A percentile compares a stretch with the other conserved stretches of the same genome.
Conservation (phyloP, 2,113 vertebrate species). For the Furnarius figulus region DNA sequence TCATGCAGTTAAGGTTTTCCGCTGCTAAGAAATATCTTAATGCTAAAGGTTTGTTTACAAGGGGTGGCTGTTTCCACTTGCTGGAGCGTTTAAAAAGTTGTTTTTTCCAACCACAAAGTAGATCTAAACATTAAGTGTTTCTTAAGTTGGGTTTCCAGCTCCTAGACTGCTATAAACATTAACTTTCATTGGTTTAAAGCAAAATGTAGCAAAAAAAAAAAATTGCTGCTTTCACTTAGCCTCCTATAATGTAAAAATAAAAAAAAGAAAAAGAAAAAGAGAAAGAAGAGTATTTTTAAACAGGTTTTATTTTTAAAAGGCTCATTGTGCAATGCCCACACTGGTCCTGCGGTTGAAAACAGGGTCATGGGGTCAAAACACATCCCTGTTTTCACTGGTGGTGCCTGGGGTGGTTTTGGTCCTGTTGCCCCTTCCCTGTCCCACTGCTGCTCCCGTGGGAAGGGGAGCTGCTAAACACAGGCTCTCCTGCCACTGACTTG, state of each 20-base stretch:
- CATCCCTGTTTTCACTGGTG: not conserved
- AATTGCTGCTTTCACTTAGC: slow-evolving; percentile 5
- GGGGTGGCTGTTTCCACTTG: slow-evolving; percentile 80
- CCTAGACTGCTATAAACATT: slow-evolving; percentile 72
- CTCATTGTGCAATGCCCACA: slow-evolving; percentile 3
- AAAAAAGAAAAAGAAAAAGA: not conserved
- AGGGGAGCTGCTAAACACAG: not conserved
- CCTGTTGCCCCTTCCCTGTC: not conserved
- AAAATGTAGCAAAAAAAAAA: not conserved
- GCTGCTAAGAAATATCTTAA: slow-evolving; percentile 71
- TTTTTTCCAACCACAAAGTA: slow-evolving; percentile 83
- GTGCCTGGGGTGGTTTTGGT: not conserved
- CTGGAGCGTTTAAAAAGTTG: slow-evolving; percentile 73
- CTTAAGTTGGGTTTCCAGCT: slow-evolving; percentile 77
- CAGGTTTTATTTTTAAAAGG: not conserved
- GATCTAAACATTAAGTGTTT: slow-evolving; percentile 81
- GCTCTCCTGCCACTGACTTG: not conserved
- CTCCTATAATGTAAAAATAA: not conserved
- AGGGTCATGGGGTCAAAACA: not conserved
- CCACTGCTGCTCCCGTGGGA: not conserved
- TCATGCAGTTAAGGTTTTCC: slow-evolving; percentile 76
- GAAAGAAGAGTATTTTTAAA: not conserved
- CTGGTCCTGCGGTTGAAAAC: not conserved
- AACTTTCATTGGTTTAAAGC: slow-evolving; percentile 63
- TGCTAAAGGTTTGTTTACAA: slow-evolving; percentile 81